Evolutionary conservation across 2,797 vertebrate genomes (phyloP).

Genomic region (Moxostoma hubbsi): DNA sequence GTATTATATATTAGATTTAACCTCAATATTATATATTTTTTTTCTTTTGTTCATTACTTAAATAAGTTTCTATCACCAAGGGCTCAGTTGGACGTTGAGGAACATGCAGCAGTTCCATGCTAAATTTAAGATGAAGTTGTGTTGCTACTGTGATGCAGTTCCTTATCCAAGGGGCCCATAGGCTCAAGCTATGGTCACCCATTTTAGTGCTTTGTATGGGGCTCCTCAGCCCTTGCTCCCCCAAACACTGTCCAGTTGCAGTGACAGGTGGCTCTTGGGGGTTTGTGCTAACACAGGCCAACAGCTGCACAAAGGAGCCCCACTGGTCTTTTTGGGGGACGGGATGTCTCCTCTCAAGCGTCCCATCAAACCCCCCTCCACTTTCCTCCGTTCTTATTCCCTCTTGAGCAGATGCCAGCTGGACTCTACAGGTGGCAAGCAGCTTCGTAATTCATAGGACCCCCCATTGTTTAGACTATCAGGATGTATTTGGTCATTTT

Average conservation of each 20-base stretch:
- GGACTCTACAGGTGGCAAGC: slow-evolving; percentile 76
- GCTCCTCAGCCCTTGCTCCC: slow-evolving; percentile 33
- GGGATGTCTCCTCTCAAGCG: slow-evolving; percentile 72
- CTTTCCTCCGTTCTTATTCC: slow-evolving; percentile 11
- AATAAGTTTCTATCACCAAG: too few relatives aligned
- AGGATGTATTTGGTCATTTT: background rate
- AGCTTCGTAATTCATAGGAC: slow-evolving; percentile 27
- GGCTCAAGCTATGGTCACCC: background rate
- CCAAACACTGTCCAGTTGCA: slow-evolving; percentile 74
- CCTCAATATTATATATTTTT: background rate
- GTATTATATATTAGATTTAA: too few relatives aligned
- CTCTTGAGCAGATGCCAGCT: slow-evolving; percentile 72
- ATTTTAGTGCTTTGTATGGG: background rate
- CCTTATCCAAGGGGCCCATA: background rate
- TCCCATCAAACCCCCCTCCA: slow-evolving; percentile 61
- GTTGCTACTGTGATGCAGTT: background rate
- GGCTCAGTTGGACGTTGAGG: too few relatives aligned
- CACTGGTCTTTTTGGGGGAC: slow-evolving; percentile 66
- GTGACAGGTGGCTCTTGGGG: slow-evolving; percentile 81
- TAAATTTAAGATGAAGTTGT: background rate
- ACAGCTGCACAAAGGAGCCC: slow-evolving; percentile 84
- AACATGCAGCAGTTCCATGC: background rate
- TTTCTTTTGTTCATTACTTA: background rate
- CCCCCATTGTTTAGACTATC: background rate
- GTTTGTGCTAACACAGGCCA: slow-evolving; percentile 71